Conservation (phyloP, 2,888 invertebrate genomes). For the Hirtodrosophila trivittata region DNA sequence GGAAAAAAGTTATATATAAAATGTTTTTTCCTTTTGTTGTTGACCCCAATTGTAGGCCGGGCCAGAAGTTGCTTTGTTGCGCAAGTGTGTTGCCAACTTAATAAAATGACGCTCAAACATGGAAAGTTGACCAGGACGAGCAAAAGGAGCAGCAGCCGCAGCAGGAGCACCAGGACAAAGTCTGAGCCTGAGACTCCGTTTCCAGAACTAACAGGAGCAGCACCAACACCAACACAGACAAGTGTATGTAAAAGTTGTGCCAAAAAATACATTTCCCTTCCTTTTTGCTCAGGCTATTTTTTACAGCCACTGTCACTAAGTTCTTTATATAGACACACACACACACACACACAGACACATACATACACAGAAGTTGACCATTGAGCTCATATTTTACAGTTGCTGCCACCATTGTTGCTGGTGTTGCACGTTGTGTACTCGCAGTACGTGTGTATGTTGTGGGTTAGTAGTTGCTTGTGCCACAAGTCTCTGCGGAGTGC, state of each 20-base stretch:
- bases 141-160: constrained; percentile 18
- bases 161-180: constrained; percentile 13
- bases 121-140: constrained; percentile 72
- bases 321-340: constrained; percentile 34
- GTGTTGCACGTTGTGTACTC: constrained; percentile 37
- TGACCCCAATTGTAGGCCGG: constrained; percentile 75
- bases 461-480: constrained; percentile 47
- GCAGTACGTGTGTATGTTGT: constrained; percentile 16
- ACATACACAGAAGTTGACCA: constrained; percentile 40
- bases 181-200: constrained; percentile 5
- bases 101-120: constrained; percentile 75
- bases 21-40: constrained; percentile 41
- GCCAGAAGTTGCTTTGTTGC: constrained; percentile 38
- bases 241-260: constrained; percentile 72
- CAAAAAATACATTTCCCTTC: constrained; percentile 72
- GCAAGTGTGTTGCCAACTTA: constrained; percentile 80
- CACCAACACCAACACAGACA: constrained; percentile 17
- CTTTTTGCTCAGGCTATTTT: constrained; percentile 40
- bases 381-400: constrained; percentile 75
- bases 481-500: constrained; percentile 73
- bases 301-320: constrained; percentile 64
- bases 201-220: constrained; percentile 17
- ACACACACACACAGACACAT: constrained; percentile 1
- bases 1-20: constrained; percentile 55
- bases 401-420: constrained; percentile 60